Base-by-base conservation (phyloP, 35 echinoderm and acorn worm genomes). In the Acanthaster planci region DNA sequence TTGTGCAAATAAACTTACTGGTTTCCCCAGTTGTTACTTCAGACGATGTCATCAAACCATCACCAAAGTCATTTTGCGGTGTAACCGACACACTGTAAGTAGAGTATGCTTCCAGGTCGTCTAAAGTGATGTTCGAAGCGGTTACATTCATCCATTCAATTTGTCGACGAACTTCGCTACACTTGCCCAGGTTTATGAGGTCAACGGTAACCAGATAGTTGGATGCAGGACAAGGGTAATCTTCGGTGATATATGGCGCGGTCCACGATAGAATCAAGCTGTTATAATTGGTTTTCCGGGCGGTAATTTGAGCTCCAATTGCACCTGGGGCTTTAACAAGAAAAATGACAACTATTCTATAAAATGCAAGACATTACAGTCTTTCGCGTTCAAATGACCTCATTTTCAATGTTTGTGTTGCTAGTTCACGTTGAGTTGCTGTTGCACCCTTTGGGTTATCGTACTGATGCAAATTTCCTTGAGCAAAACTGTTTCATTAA, bases 121-220 rank as follows among this genome's bases (percentile, higher is more conserved):
- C 18, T 9, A 68, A 14, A 8, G 60, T 68, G 29, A 68, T 68
- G 23, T 10, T 68, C 12, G 60, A 23, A 7, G 0, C 27, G 5
- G 17, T 68, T 2, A 26, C 29, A 30, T 35, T 68, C 60, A 68
- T 1, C 34, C 1, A 31, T 3, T 8, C 60, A 8, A 19, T 8
- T 23, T 34, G 2, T 35, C 0, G 23, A 35, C 8, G 23, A 0
- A 35, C 60, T 12, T 0, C 21, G 9, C 1, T 0, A 68, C 60
- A 68, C 29, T 68, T 18, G 19, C 29, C 60, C 14, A 68, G 60
- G 29, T 68, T 10, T 68, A 30, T 68, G 15, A 68, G 60, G 60
- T 68, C 17, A 68, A 31, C 21, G 60, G 60, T 68, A 18, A 68
- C 60, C 60, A 68, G 27, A 26, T 68, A 68, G 29, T 68, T 26